Conservation (phyloP, 2,113 vertebrate species). For the Aviceda subcristata region DNA sequence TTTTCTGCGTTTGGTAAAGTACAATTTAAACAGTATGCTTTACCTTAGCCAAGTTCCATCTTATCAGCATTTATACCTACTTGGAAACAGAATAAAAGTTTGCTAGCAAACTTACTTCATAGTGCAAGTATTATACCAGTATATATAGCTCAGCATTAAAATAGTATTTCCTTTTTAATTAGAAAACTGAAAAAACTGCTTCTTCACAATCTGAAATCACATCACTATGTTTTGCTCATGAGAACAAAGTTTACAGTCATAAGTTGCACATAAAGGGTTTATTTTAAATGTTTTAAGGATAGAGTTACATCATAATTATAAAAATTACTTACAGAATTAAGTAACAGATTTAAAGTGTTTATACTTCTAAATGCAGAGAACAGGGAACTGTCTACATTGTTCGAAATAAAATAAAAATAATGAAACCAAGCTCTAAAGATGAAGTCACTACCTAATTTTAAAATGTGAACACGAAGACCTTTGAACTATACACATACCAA, state of each 20-base stretch:
- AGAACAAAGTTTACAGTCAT: constrained; percentile 77
- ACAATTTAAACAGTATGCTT: neutral
- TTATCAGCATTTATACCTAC: neutral
- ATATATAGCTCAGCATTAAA: constrained; percentile 5
- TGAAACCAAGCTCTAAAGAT: constrained; percentile 74
- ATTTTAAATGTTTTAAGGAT: constrained; percentile 91
- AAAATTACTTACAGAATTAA: constrained; percentile 93
- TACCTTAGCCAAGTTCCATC: neutral
- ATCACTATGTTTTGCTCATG: constrained; percentile 59
- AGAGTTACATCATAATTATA: constrained; percentile 93
- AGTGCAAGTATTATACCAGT: neutral
- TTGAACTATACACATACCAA: constrained; percentile 83
- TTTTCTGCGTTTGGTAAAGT: neutral
- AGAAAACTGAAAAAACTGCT: constrained; percentile 22
- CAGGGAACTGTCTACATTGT: constrained; percentile 86
- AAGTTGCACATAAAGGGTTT: constrained; percentile 88
- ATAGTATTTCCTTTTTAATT: constrained; percentile 5
- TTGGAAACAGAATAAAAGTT: neutral
- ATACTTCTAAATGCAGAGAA: constrained; percentile 90
- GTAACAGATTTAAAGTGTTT: constrained; percentile 87
- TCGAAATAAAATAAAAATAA: constrained; percentile 69
- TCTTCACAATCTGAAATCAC: constrained; percentile 35
- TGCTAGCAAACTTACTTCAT: neutral
- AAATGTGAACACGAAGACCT: constrained; percentile 81
- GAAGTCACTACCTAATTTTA: constrained; percentile 78